phyloP scores from a whole-genome alignment of 2,113 vertebrate genomes.

The Ifrita kowaldi region DNA sequence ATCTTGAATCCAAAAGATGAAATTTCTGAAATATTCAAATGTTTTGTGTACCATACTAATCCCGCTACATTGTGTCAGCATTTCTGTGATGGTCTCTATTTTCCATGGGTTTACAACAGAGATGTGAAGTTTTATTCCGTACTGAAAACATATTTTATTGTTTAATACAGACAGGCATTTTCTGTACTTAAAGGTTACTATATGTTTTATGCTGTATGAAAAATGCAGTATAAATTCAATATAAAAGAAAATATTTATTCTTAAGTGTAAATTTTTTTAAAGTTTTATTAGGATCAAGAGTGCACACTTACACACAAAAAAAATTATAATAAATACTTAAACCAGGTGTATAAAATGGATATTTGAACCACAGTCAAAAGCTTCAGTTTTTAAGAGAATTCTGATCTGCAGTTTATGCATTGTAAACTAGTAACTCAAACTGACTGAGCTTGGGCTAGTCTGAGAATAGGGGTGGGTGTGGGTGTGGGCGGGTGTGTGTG shows the following conservation, averaged over 20 bases:
- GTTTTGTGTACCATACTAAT: background rate
- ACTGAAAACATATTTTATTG: background rate
- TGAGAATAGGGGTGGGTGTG: background rate
- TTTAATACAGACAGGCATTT: background rate
- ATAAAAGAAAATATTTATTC: background rate
- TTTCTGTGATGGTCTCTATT: background rate
- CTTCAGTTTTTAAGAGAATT: background rate
- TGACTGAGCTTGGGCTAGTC: background rate
- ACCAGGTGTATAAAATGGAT: background rate
- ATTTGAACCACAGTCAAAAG: background rate
- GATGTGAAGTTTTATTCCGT: background rate
- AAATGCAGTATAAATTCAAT: background rate
- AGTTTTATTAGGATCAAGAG: background rate
- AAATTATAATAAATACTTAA: background rate
- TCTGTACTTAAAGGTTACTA: background rate
- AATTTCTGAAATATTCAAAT: background rate
- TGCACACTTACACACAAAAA: background rate
- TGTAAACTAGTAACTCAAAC: background rate
- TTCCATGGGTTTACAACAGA: background rate
- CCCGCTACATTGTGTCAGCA: background rate
- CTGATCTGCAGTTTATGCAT: background rate
- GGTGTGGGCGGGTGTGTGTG: fast-evolving
- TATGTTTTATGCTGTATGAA: background rate
- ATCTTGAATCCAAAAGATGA: background rate
- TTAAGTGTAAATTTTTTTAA: background rate